These are phyloP conservation scores for Coelogynopora nodosa DNA, from an alignment of 2,888 invertebrate species.

Conservation along the genomic window DNA sequence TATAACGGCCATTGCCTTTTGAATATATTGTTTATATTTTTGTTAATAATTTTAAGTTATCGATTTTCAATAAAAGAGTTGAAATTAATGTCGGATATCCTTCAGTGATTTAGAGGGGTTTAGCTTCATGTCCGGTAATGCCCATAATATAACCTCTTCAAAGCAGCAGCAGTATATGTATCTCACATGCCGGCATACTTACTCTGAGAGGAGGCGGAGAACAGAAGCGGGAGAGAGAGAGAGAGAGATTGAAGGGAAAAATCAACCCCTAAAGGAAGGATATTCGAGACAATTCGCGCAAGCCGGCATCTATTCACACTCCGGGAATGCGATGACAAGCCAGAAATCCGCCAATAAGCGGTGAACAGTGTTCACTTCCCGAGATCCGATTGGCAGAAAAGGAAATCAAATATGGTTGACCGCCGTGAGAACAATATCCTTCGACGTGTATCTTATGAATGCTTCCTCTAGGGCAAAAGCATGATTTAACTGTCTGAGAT, in stretches of 20 bases:
- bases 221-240: neutral
- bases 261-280: neutral
- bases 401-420: neutral
- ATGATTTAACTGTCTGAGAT: no score
- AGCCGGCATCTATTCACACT: neutral
- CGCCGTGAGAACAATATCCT: slow-evolving; percentile 4
- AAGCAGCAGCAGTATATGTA: no score
- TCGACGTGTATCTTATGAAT: neutral
- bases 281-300: neutral
- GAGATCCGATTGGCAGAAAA: neutral
- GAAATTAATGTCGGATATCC: neutral
- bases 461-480: neutral
- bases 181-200: no score
- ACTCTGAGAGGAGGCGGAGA: neutral
- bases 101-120: neutral
- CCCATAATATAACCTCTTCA: no score
- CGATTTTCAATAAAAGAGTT: neutral
- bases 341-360: neutral
- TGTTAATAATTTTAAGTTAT: neutral
- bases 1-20: no score
- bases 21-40: no score
- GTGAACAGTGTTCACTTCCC: slow-evolving; percentile 10
- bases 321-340: neutral
- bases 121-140: no score
- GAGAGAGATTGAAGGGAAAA: neutral